phyloP scores from a whole-genome alignment of 2,888 invertebrate genomes.

The Apamea anceps region DNA sequence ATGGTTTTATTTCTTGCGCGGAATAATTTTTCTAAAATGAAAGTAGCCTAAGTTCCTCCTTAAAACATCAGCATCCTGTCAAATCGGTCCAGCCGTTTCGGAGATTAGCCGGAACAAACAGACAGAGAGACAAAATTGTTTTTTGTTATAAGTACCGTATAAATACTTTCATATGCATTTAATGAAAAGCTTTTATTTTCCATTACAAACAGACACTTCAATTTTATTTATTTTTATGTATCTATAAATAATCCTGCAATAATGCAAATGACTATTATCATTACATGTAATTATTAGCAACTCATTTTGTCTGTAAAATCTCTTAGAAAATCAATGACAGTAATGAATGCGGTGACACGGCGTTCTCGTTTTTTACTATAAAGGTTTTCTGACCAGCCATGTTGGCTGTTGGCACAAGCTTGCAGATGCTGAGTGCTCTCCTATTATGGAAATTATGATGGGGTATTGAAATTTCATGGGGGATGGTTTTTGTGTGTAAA shows the following conservation, averaged over 20 bases:
- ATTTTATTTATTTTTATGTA: too few relatives aligned
- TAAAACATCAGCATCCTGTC: too few relatives aligned
- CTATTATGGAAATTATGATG: constrained; percentile 38
- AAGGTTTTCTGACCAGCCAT: constrained; percentile 40
- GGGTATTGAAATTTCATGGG: constrained; percentile 18
- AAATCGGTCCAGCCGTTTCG: too few relatives aligned
- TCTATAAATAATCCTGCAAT: neutral
- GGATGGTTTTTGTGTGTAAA: neutral
- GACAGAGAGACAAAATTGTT: too few relatives aligned
- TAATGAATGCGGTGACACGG: constrained; percentile 61
- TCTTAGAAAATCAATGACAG: constrained; percentile 39
- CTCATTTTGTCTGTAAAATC: constrained; percentile 4
- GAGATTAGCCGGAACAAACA: too few relatives aligned
- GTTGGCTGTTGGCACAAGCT: constrained; percentile 32
- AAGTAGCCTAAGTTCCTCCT: too few relatives aligned
- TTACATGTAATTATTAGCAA: neutral
- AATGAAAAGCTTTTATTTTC: too few relatives aligned
- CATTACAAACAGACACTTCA: too few relatives aligned
- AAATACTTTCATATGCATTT: too few relatives aligned
- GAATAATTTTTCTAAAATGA: too few relatives aligned
- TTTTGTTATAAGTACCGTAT: too few relatives aligned
- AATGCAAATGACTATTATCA: neutral
- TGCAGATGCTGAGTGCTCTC: constrained; percentile 35
- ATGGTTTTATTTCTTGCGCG: too few relatives aligned
- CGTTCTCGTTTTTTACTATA: constrained; percentile 37